A percentile compares a stretch with the other conserved stretches of the same genome.
Evolutionary conservation across 1,140 invertebrate species (phyloP).

Genomic region (Palaemon carinicauda): DNA sequence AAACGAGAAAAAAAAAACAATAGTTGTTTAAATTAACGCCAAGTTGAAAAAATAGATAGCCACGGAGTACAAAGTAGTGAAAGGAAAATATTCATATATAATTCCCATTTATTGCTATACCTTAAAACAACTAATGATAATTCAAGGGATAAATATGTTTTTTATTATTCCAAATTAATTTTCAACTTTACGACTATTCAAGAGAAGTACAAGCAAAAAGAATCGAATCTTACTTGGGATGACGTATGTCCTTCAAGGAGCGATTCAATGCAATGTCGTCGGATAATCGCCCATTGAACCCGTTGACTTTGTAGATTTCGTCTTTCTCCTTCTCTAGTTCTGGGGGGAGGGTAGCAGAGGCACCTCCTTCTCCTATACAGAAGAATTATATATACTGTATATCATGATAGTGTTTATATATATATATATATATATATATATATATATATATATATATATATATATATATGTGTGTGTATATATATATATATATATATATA

Average conservation of each 20-base stretch:
- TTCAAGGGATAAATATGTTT: too few relatives aligned
- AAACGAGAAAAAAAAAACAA: too few relatives aligned
- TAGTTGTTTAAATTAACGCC: too few relatives aligned
- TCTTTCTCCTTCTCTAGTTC: constrained; percentile 70
- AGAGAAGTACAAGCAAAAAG: background rate
- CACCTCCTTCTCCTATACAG: constrained; percentile 75
- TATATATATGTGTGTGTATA: too few relatives aligned
- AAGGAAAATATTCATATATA: too few relatives aligned
- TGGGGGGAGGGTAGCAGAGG: constrained; percentile 70
- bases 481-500: too few relatives aligned
- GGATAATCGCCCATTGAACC: constrained; percentile 82
- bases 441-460: background rate
- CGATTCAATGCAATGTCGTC: constrained; percentile 81
- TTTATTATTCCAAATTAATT: too few relatives aligned
- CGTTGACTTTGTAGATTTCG: constrained; percentile 77
- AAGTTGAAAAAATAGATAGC: too few relatives aligned
- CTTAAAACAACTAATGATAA: too few relatives aligned
- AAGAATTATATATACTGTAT: background rate
- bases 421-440: background rate
- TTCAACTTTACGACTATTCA: too few relatives aligned
- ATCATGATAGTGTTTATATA: background rate
- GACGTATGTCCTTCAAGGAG: constrained; percentile 80
- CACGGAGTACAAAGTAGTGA: too few relatives aligned
- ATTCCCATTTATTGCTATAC: too few relatives aligned
- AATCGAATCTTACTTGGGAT: constrained; percentile 68